Base-by-base conservation (phyloP, 2,888 invertebrate species). In the Linnaemya tessellans region DNA sequence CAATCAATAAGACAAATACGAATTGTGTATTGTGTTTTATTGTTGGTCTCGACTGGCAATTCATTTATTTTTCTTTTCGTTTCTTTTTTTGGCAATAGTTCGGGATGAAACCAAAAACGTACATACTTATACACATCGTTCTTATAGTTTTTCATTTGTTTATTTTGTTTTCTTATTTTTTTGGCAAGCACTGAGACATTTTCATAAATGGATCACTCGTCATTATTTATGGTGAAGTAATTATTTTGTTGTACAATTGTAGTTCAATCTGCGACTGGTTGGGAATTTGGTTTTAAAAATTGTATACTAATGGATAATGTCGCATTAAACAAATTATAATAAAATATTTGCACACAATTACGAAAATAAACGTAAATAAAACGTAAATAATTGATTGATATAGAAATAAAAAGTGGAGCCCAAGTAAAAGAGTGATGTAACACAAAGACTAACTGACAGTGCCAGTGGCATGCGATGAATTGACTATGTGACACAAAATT, bases 131-230 rank as follows among this genome's bases (percentile, higher is more conserved):
- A 58, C 1, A 30, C 11, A 35, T 51, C 58, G n/a, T 30, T 58
- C 43, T 43, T 41, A 38, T 22, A 38, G 20, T 65, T 54, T 25
- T 77, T 30, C 2, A 30, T 30, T 77, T n/a, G 4, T 43, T 43
- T 20, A 51, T 35, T 71, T 80, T 7, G 43, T 43, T 54, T 41
- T 18, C 25, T 25, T 38, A 15, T 20, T 58, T 38, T 60, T 67
- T 80, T 80, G 80, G 80, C 73, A 80, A 49, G 35, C 51, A 51
- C 22, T 60, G 49, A 58, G 58, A 51, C 73, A 18, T 65, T 80
- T 80, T 80, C 73, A 80, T 80, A 80, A 80, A 67, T 74, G 73
- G 80, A 65, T 65, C 79, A 64, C 51, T 64, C 56, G 58, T 58
- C 49, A 67, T 73, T 73, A 49, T 80, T 73, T 80, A 73, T 73